Evolutionary conservation across 37 sponge, comb jelly and placozoan genomes (phyloP).

Genomic region (Corticium candelabrum): DNA sequence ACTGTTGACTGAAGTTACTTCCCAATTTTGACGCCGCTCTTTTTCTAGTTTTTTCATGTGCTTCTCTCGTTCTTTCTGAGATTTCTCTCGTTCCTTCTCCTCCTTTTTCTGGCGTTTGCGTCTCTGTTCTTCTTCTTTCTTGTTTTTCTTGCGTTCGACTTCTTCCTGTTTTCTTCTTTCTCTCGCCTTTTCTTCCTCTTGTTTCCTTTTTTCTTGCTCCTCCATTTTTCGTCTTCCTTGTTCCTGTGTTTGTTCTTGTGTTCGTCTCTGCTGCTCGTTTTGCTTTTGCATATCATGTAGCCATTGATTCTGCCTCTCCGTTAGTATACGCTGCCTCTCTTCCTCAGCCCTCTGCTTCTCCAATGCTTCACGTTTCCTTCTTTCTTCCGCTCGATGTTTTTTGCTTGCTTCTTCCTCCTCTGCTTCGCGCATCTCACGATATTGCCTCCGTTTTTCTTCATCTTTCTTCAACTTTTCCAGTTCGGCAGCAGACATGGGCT

Average conservation of each 20-base stretch:
- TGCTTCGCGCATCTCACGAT: background rate
- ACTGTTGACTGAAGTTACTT: no score
- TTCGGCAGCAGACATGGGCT: background rate
- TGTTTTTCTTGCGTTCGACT: background rate
- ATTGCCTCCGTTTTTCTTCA: constrained; percentile 25
- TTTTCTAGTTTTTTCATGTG: background rate
- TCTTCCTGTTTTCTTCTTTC: background rate
- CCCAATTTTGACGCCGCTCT: background rate
- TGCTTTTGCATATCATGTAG: background rate
- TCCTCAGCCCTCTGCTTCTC: constrained; percentile 41
- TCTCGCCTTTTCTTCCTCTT: background rate
- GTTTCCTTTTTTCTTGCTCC: background rate
- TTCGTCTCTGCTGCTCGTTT: background rate
- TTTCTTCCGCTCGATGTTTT: background rate
- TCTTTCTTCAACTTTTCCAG: background rate
- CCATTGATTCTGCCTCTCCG: background rate
- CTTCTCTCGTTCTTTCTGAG: background rate
- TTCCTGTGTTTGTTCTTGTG: background rate
- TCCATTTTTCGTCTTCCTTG: background rate
- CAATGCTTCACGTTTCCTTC: background rate
- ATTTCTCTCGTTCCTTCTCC: background rate
- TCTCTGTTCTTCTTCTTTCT: background rate
- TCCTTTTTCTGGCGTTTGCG: background rate
- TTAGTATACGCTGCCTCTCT: constrained; percentile 31
- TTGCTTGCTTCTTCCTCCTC: background rate